These are phyloP conservation scores for Vireo griseus DNA, from an alignment of 2,797 vertebrate genomes.

Conservation along the genomic window DNA sequence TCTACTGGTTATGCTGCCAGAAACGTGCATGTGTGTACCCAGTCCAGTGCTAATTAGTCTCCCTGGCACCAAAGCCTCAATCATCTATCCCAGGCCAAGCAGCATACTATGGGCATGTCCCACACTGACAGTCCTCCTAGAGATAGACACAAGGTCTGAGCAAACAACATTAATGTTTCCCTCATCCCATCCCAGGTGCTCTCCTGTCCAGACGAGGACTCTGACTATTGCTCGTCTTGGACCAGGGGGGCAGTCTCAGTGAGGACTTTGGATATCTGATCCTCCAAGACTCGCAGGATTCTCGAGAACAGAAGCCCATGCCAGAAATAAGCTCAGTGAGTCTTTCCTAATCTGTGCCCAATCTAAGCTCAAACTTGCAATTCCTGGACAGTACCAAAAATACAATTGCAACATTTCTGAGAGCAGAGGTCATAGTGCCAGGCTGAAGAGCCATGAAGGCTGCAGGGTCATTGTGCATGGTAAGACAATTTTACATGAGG, in stretches of 20 bases:
- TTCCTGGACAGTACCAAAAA: background rate
- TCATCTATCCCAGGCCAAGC: background rate
- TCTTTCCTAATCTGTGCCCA: background rate
- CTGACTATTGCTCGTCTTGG: background rate
- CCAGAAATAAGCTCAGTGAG: background rate
- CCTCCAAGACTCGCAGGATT: background rate
- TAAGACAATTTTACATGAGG: background rate
- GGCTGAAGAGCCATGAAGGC: background rate
- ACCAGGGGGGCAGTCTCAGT: background rate
- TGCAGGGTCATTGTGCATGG: background rate
- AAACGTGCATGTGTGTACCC: background rate
- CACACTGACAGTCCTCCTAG: background rate
- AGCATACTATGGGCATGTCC: fast-evolving
- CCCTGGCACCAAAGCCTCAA: background rate
- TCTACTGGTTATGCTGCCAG: background rate
- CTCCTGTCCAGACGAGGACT: background rate
- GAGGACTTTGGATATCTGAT: background rate
- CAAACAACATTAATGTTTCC: background rate
- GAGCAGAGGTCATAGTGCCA: background rate
- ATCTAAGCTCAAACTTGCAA: background rate
- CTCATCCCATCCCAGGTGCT: background rate
- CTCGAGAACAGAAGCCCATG: background rate
- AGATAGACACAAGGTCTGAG: background rate
- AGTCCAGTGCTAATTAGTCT: background rate
- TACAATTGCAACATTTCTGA: background rate